Conservation (phyloP, 2,113 vertebrate species). For the Myotis davidii region DNA sequence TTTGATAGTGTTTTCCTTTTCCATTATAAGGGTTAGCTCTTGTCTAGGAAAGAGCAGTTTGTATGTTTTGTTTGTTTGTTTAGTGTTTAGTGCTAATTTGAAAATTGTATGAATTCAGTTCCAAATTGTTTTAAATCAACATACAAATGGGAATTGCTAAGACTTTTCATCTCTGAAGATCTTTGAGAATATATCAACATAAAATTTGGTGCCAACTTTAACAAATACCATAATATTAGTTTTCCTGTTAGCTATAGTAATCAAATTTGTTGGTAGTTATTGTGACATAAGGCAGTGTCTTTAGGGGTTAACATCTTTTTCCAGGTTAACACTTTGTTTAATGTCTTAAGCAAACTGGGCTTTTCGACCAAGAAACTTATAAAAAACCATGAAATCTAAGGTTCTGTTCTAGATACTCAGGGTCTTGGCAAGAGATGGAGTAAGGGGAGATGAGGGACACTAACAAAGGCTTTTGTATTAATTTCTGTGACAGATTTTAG, state of each 20-base stretch:
- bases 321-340: not conserved
- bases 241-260: conserved; percentile 23
- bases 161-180: not conserved
- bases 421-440: not conserved
- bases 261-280: conserved; percentile 38
- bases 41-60: conserved; percentile 6
- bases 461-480: not conserved
- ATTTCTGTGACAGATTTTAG: conserved; percentile 37
- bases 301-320: not conserved
- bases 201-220: not conserved
- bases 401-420: not conserved
- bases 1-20: conserved; percentile 10
- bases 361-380: conserved; percentile 32
- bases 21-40: not conserved
- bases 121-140: conserved; percentile 38
- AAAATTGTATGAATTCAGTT: conserved; percentile 37
- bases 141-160: conserved; percentile 31
- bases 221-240: conserved; percentile 5
- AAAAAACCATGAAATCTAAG: not conserved
- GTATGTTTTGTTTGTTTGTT: not conserved
- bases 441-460: not conserved
- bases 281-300: not conserved
- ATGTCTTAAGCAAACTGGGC: not conserved
- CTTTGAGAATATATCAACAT: conserved; percentile 38
- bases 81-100: conserved; percentile 2